phyloP scores from a whole-genome alignment of 2,888 invertebrate genomes.

The Choreutis nemorana region DNA sequence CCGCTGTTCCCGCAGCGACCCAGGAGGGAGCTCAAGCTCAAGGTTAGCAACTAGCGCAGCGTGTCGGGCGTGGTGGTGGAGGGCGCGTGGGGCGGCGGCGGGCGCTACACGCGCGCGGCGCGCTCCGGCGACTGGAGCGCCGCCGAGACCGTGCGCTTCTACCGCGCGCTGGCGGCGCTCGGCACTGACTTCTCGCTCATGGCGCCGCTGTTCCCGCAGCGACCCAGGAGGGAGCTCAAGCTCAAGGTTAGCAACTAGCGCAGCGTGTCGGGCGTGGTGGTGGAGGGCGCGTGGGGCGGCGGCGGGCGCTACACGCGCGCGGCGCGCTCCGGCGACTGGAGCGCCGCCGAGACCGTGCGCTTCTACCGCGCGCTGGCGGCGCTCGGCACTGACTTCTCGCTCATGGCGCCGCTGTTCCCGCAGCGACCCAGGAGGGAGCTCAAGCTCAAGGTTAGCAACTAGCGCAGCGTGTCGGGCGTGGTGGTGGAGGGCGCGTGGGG shows the following conservation, averaged over 20 bases:
- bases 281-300: slow-evolving; percentile 63
- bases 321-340: slow-evolving; percentile 78
- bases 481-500: slow-evolving; percentile 68
- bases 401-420: slow-evolving; percentile 87
- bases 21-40: slow-evolving; percentile 87
- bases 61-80: slow-evolving; percentile 67
- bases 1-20: slow-evolving; percentile 83
- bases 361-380: slow-evolving; percentile 91
- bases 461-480: slow-evolving; percentile 71
- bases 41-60: too few species aligned
- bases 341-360: slow-evolving; percentile 78
- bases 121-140: slow-evolving; percentile 79
- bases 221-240: slow-evolving; percentile 85
- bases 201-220: slow-evolving; percentile 80
- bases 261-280: slow-evolving; percentile 71
- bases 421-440: slow-evolving; percentile 81
- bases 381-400: slow-evolving; percentile 91
- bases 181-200: slow-evolving; percentile 95
- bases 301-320: slow-evolving; percentile 73
- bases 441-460: slow-evolving; percentile 75
- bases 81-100: slow-evolving; percentile 64
- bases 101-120: slow-evolving; percentile 72
- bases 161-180: slow-evolving; percentile 85
- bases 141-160: slow-evolving; percentile 88
- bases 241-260: slow-evolving; percentile 67